A percentile compares a stretch with the other conserved stretches of the same genome.
Conservation (phyloP, 2,888 invertebrate genomes). For the Artemia sp. region DNA sequence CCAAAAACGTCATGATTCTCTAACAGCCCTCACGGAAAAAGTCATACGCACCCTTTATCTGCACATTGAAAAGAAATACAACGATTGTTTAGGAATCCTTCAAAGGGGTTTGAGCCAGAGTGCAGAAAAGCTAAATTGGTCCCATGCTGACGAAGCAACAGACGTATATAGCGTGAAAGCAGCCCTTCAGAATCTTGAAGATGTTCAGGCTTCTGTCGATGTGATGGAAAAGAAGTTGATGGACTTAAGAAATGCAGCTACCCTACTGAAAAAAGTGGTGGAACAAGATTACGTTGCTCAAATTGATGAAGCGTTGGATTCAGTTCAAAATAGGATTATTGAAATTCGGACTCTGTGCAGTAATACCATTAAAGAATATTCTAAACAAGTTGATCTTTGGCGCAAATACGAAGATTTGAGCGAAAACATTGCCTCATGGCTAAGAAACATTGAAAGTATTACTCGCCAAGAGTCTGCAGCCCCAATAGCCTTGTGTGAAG, state of each 20-base stretch:
- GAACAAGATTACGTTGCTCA: constrained; percentile 48
- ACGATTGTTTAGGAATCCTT: constrained; percentile 50
- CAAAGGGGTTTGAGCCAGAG: constrained; percentile 61
- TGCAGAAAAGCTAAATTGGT: constrained; percentile 79
- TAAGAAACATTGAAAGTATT: constrained; percentile 58
- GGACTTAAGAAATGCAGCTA: constrained; percentile 51
- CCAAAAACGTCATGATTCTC: constrained; percentile 64
- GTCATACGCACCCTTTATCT: constrained; percentile 36
- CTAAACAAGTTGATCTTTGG: constrained; percentile 56
- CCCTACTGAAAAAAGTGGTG: constrained; percentile 53
- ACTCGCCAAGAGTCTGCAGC: constrained; percentile 54
- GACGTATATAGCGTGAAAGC: constrained; percentile 84
- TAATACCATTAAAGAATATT: constrained; percentile 48
- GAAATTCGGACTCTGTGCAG: constrained; percentile 48
- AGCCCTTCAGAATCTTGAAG: constrained; percentile 59
- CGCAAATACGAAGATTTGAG: constrained; percentile 58
- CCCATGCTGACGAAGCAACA: constrained; percentile 67
- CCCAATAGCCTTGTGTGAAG: constrained; percentile 47
- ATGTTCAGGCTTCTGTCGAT: constrained; percentile 51
- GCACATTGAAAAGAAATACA: constrained; percentile 18
- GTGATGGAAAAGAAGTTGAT: constrained; percentile 49
- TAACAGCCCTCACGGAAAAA: constrained; percentile 62
- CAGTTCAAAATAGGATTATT: constrained; percentile 51
- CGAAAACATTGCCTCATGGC: constrained; percentile 54
- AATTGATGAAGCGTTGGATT: constrained; percentile 49